Evolutionary conservation across 2,888 invertebrate genomes (phyloP).

Genomic region (Melipona beecheii): DNA sequence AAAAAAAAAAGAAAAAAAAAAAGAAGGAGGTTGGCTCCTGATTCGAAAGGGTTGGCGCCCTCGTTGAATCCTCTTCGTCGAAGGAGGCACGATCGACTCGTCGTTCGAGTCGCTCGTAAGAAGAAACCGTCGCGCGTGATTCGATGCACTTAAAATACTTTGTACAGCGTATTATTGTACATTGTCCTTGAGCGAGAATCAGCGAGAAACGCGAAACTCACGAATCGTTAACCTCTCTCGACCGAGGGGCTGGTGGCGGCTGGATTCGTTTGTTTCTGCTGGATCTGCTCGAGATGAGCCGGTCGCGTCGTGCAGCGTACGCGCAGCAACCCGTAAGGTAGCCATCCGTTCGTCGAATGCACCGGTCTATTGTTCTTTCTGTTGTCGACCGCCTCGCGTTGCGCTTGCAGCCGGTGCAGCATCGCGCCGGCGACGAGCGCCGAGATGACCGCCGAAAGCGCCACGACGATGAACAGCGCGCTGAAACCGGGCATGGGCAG

Average conservation of each 20-base stretch:
- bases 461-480: constrained; percentile 93
- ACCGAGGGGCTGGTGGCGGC: constrained; percentile 64
- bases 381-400: constrained; percentile 87
- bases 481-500: constrained; percentile 96
- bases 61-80: neutral
- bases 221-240: constrained; percentile 74
- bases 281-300: constrained; percentile 65
- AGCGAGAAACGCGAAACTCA: constrained; percentile 4
- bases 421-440: constrained; percentile 94
- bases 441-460: constrained; percentile 94
- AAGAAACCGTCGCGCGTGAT: constrained; percentile 36
- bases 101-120: constrained; percentile 9
- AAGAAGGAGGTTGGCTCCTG: neutral
- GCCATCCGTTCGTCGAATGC: constrained; percentile 78
- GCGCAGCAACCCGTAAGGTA: constrained; percentile 80
- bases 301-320: constrained; percentile 77
- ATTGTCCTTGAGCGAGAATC: constrained; percentile 71
- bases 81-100: constrained; percentile 10
- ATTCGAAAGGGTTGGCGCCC: neutral
- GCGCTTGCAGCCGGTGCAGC: constrained; percentile 91
- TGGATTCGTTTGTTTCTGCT: constrained; percentile 58
- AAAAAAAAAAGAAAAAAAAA: neutral
- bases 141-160: constrained; percentile 81
- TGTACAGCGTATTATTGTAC: constrained; percentile 83
- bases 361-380: constrained; percentile 76